Evolutionary conservation across 2,888 invertebrate genomes (phyloP), one percentile per base, ranked within the genome.

Genomic region (Parasteatoda lunata): DNA sequence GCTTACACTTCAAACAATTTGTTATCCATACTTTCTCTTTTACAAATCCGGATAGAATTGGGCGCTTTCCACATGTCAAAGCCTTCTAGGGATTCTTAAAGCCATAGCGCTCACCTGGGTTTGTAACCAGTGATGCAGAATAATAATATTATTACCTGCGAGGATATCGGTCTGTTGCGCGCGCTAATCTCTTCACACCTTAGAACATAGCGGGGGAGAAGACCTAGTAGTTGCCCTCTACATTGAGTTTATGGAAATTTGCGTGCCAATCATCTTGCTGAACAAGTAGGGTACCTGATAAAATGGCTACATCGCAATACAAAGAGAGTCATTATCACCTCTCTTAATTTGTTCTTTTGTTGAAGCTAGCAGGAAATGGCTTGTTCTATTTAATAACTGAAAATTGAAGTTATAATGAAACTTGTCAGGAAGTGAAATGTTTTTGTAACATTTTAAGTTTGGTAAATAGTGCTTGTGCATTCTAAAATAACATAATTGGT

Each of bases 131-230:
- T 45, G 70, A 48, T 73, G 68, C 15, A 54, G 48, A 52, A 15
- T 78, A 72, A 65, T 48, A 51, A 69, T 69, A 75, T 82, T 65
- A 70, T 76, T 70, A 64, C 30, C 30, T 30, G 30, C 48, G 8
- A 64, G 51, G 68, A 8, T 68, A 71, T 65, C 78, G 84, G 69
- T 73, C 59, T 66, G 54, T 59, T 75, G 84, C 78, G 6, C 78
- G 15, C 4, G 48, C 73, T 84, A 84, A 84, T 78, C 84, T 68
- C 15, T 78, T 84, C 78, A 72, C 84, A 84, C 84, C 84, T 84
- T n/a, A 11, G 77, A 69, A 71, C 69, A 30, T 30, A 30, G 30
- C 30, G 30, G 30, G 30, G 71, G 51, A 65, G 77, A 64, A 64
- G 51, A 45, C 30, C 54, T 30, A 15, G 59, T n/a, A 59, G 59